phyloP scores from a whole-genome alignment of 2,113 vertebrate genomes.

The Dipodomys ordii region DNA sequence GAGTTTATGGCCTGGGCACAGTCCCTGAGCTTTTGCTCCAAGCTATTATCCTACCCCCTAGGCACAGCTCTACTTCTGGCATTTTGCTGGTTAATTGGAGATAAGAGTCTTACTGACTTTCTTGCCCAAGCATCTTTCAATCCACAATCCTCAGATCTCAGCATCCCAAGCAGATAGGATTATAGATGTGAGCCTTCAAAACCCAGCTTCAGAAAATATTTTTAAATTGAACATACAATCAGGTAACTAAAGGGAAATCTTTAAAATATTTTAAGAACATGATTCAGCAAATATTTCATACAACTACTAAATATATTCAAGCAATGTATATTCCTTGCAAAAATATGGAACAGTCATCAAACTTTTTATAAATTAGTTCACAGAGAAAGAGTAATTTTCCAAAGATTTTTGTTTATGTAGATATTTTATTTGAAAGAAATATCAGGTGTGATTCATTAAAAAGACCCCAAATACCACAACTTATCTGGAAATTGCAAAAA shows the following conservation, averaged over 20 bases:
- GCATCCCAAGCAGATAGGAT: no score
- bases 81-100: no score
- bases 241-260: not conserved
- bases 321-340: not conserved
- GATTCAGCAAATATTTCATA: not conserved
- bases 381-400: not conserved
- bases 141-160: no score
- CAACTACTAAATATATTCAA: not conserved
- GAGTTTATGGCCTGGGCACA: no score
- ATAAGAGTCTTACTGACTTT: no score
- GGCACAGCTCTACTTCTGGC: no score
- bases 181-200: no score
- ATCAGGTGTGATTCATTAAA: not conserved
- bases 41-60: no score
- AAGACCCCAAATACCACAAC: not conserved
- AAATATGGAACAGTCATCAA: not conserved
- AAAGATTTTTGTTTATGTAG: not conserved
- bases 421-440: not conserved
- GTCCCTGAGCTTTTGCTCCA: no score
- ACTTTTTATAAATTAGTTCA: not conserved
- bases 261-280: not conserved
- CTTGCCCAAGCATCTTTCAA: no score
- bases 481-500: not conserved
- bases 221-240: constrained; percentile 6
- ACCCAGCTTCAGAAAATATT: no score